phyloP scores from a whole-genome alignment of 1,140 invertebrate species.

The Lepidurus arcticus region DNA sequence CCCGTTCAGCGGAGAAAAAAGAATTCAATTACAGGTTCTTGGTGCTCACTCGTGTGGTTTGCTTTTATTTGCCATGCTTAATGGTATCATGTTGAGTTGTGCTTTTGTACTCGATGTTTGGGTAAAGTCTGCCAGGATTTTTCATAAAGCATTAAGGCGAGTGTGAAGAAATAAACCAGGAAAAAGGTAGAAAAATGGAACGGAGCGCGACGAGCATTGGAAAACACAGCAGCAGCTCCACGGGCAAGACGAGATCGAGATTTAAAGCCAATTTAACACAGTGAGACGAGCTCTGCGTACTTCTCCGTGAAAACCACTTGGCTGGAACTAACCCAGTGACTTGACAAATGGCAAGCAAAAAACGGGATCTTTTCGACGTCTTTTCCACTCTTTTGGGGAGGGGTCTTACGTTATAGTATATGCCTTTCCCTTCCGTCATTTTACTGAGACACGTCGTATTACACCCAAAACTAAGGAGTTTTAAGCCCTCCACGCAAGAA shows the following conservation, averaged over 20 bases:
- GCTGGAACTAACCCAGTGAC: constrained; percentile 8
- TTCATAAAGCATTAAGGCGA: not conserved
- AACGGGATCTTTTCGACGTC: not conserved
- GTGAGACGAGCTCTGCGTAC: constrained; percentile 7
- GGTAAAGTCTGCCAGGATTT: not conserved
- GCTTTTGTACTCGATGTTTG: not conserved
- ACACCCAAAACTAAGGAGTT: too few relatives aligned
- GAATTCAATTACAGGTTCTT: not conserved
- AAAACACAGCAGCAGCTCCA: not conserved
- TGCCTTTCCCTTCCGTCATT: too few relatives aligned
- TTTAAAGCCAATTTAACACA: constrained; percentile 22
- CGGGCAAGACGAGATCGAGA: not conserved
- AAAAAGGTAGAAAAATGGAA: not conserved
- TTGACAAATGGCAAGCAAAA: not conserved
- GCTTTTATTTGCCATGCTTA: not conserved
- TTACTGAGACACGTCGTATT: too few relatives aligned
- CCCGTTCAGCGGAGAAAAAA: not conserved
- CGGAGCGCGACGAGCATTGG: not conserved
- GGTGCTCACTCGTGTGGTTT: not conserved
- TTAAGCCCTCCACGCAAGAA: too few relatives aligned
- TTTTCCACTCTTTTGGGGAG: not conserved
- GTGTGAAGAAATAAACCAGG: not conserved
- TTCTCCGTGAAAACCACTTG: constrained; percentile 6
- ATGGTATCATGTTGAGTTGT: not conserved
- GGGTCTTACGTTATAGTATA: too few relatives aligned